Evolutionary conservation across 1,140 invertebrate genomes (phyloP).

Genomic region (Holotrichia oblita): DNA sequence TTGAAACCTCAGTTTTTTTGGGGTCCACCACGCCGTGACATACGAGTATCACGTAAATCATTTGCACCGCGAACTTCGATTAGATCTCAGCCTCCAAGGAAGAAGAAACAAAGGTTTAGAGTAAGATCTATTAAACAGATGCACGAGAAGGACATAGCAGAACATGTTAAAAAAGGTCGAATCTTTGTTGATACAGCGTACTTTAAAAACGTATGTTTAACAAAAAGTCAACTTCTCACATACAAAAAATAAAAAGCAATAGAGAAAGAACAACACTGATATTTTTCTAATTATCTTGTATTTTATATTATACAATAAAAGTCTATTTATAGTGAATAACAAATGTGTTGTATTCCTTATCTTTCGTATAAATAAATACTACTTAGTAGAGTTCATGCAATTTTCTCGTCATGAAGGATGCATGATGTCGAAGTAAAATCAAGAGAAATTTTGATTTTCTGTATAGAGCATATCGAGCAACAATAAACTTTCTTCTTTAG

Average conservation of each 20-base stretch:
- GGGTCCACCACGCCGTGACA: constrained; percentile 43
- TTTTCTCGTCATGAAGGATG: too few species aligned
- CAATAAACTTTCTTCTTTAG: too few species aligned
- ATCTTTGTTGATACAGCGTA: constrained; percentile 44
- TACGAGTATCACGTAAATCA: constrained; percentile 42
- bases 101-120: constrained; percentile 45
- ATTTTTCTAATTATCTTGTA: not conserved
- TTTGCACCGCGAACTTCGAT: constrained; percentile 45
- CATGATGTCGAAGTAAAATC: too few species aligned
- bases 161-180: constrained; percentile 33
- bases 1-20: constrained; percentile 44
- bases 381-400: too few species aligned
- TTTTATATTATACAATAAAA: not conserved
- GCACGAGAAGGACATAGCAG: constrained; percentile 44
- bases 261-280: not conserved
- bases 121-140: constrained; percentile 43
- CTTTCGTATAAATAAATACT: too few species aligned
- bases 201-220: constrained; percentile 42
- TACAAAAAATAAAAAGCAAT: not conserved
- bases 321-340: too few species aligned
- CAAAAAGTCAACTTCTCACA: not conserved
- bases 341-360: too few species aligned
- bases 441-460: too few species aligned
- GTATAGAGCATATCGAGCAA: too few species aligned
- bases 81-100: constrained; percentile 44